Base-by-base conservation (phyloP, 2,113 vertebrate genomes). In the Prinia subflava region DNA sequence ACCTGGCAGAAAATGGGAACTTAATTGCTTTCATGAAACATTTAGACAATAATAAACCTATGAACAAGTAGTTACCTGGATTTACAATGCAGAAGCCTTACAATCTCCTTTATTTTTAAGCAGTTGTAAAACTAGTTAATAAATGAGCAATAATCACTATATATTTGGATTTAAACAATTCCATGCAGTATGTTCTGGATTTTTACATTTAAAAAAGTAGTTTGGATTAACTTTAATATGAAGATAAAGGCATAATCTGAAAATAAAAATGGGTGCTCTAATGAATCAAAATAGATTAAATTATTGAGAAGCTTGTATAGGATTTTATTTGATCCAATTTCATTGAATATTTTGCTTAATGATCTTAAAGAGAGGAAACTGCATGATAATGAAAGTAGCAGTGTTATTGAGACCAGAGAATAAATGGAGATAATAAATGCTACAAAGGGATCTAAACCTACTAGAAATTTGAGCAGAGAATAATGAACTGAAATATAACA, bases 271-370 rank as follows among this genome's bases (percentile, higher is more conserved):
- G 4, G 63, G 15, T 77, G 24, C 39, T 52, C 7, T 94, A 77
- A 88, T 47, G 68, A 86, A 65, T 88, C 52, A 90, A 77, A 94
- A 75, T 86, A 37, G 60, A 94, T 96, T 94, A 73, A 92, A 64
- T 90, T 81, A 91, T 86, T 85, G 79, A 92, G 59, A 83, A 86
- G 19, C 44, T 81, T 90, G 46, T 71, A 77, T 62, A 15, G 79
- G 73, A 91, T 94, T 95, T 96, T 94, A 92, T 96, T 95, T 91
- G 86, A 93, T 87, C 75, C 68, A 92, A 64, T 93, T 79, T 78
- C 25, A 88, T 71, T 59, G 62, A 93, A 47, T 80, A 67, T 67
- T 80, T 86, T 89, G 35, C 33, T 78, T 95, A 86, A 77, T 41
- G 63, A 46, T 85, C 53, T 87, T 80, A 59, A 91, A 92, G 33